Evolutionary conservation across 2,888 invertebrate species (phyloP), one percentile per base, ranked within the genome.

Genomic region (Metallyticus violacea): DNA sequence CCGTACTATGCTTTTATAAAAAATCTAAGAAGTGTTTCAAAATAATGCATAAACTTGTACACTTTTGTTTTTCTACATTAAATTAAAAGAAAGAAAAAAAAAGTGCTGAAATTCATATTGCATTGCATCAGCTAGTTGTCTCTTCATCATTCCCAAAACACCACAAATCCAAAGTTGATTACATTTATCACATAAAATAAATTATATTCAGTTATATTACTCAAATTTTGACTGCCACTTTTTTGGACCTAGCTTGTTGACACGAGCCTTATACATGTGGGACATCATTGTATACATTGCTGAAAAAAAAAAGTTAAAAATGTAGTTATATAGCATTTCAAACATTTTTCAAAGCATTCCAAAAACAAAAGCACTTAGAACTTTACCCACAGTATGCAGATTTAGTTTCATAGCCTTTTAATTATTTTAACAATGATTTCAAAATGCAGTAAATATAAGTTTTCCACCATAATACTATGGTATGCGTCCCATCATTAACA

Each of bases 221-320:
- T 85, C 79, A 7, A 84, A 30, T 80, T 88, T 88, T 3, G 83
- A 81, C 7, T 83, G 82, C 86, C 85, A 88, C 62, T 87, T 88
- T 78, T 86, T 87, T 1, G 90, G 90, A 0, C 92, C 94, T 78
- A 97, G 92, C 90, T 96, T 97, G 85, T 94, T 94, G 40, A 93
- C 93, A 85, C 98, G 93, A 6, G 95, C 93, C 89, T 94, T 94
- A 89, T 96, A 95, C 98, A 98, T 98, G 90, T 97, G 96, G 1
- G 94, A 94, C 96, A 98, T 96, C 87, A 98, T 92, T 25, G 95
- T 92, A 90, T 95, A 96, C 90, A 96, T 94, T 1, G 95, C 93
- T 93, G 90, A 79, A 91, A 91, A 87, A 87, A 79, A 85, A 88
- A 85, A 86, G 80, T 77, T 27, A 86, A 86, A 77, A 76, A 85